phyloP scores from a whole-genome alignment of 2,797 vertebrate genomes.

The Falco rusticolus region DNA sequence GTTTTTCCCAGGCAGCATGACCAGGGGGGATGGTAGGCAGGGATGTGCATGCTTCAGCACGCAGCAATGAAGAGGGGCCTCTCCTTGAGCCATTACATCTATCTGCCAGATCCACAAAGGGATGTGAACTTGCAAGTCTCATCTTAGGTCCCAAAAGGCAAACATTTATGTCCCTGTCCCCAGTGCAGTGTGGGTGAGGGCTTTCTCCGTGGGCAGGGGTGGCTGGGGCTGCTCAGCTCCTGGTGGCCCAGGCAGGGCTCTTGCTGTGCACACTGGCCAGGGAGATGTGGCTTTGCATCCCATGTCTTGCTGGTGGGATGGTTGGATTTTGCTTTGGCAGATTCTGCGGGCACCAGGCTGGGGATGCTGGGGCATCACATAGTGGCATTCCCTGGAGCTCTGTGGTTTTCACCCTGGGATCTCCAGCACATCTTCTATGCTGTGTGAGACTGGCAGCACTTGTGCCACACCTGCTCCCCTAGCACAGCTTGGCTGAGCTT shows the following conservation, averaged over 20 bases:
- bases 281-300: neutral
- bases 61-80: neutral
- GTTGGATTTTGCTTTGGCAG: neutral
- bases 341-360: neutral
- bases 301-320: neutral
- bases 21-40: neutral
- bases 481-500: neutral
- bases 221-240: neutral
- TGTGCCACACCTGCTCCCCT: neutral
- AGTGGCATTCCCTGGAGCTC: too few species aligned
- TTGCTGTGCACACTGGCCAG: fast-evolving
- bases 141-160: neutral
- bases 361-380: neutral
- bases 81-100: fast-evolving
- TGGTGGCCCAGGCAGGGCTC: neutral
- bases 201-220: neutral
- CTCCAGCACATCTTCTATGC: neutral
- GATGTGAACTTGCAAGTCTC: neutral
- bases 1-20: neutral
- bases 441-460: neutral
- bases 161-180: fast-evolving
- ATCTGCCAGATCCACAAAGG: neutral
- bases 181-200: neutral
- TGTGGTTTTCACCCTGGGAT: neutral
- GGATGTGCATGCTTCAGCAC: neutral